Evolutionary conservation across 2,888 invertebrate species (phyloP), one percentile per base, ranked within the genome.

Genomic region (Zaprionus lineosus): DNA sequence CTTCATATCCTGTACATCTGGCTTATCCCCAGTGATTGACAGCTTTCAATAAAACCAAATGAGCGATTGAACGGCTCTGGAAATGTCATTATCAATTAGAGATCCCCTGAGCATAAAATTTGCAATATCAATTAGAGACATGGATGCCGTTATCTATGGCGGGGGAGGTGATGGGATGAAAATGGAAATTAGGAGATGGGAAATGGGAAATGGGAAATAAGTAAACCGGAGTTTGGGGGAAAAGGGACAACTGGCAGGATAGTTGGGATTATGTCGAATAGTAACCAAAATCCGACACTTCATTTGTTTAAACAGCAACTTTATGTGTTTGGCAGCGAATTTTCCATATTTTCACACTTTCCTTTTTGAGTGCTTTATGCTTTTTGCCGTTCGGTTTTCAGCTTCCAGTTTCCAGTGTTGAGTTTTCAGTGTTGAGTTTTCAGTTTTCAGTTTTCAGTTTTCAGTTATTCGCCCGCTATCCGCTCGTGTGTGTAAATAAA

Each of bases 221-320:
- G n/a, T n/a, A n/a, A n/a, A n/a, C n/a, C n/a, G n/a, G n/a, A n/a
- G n/a, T n/a, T n/a, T n/a, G n/a, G n/a, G n/a, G n/a, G n/a, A n/a
- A n/a, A n/a, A n/a, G n/a, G n/a, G n/a, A n/a, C n/a, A n/a, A n/a
- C n/a, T 21, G 33, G n/a, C 2, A 24, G 6, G 24, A 4, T 21
- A 21, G 4, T 5, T 21, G 3, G 24, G 24, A n/a, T 21, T 21
- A 5, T 21, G n/a, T 3, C 8, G 24, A 24, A 24, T 24, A n/a
- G n/a, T n/a, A n/a, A n/a, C 21, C 21, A 39, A 48, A 74, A 53
- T 60, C 46, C 39, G 37, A 40, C 40, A 67, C 67, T 76, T 86
- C 69, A 78, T 84, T 86, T 78, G 77, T 86, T 84, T 77, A 84
- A 78, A 73, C 74, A 78, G 74, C 33, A 62, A 50, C 19, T 57